Percentiles rank a stretch among this genome's conserved stretches.
phyloP scores from a whole-genome alignment of 92 coral and sea anemone species.

The Anthopleura xanthogrammica region DNA sequence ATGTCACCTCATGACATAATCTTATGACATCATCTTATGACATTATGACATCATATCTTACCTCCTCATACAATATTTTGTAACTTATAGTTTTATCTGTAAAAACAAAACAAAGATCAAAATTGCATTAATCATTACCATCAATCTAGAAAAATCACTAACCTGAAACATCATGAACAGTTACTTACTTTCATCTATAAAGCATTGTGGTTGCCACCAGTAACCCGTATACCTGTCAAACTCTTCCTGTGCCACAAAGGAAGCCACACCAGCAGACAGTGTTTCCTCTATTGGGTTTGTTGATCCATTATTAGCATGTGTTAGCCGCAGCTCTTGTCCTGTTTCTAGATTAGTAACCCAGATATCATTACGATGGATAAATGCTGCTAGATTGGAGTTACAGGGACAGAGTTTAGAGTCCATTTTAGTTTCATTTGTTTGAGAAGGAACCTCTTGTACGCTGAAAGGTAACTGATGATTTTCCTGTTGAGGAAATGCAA shows the following conservation, averaged over 20 bases:
- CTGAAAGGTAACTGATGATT: constrained; percentile 59
- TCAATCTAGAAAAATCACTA: neutral
- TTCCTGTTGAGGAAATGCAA: constrained; percentile 30
- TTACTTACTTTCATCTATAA: constrained; percentile 68
- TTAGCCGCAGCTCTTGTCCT: constrained; percentile 76
- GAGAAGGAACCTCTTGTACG: constrained; percentile 85
- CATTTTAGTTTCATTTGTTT: constrained; percentile 81
- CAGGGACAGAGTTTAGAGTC: constrained; percentile 97
- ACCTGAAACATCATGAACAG: neutral
- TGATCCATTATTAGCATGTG: constrained; percentile 83
- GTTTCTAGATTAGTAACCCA: constrained; percentile 85
- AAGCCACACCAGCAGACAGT: constrained; percentile 94
- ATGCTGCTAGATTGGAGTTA: constrained; percentile 86
- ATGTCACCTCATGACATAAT: no score
- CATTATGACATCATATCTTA: constrained; percentile 10
- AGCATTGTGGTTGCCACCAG: constrained; percentile 93
- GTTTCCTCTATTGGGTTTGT: constrained; percentile 78
- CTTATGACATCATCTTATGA: no score
- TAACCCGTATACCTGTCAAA: constrained; percentile 97
- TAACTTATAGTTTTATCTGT: constrained; percentile 72
- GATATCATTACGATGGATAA: constrained; percentile 91
- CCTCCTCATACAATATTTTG: constrained; percentile 97
- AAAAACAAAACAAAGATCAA: neutral
- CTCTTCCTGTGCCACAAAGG: constrained; percentile 95
- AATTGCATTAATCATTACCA: neutral